Base-by-base conservation (phyloP, 2,113 vertebrate species). In the Chionodraco myersi region DNA sequence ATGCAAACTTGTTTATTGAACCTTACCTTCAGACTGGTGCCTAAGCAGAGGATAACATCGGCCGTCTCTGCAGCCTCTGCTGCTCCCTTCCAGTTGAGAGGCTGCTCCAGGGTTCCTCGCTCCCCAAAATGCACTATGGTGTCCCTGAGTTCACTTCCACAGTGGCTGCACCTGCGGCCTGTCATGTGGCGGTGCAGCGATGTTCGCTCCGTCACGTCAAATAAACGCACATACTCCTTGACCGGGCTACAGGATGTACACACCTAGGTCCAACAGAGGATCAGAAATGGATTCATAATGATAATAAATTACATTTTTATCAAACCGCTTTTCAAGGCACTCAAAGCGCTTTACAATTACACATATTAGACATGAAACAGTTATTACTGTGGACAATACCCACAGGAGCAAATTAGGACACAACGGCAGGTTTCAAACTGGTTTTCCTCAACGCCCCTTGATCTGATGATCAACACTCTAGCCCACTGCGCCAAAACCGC, bases 81-180 rank as follows among this genome's bases (percentile, higher is more conserved):
- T 23, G 98, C 98, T 51, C 96, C 98, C 77, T 95, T 96, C 98
- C 98, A 99, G 95, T 99, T 99, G 49, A 99, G 96, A 23, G 98
- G 98, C 83, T 98, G 96, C 73, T 96, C 96, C 89, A 99, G 91
- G 0, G 95, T 99, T 57, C 98, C 98, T 56, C 97, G 94, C 89
- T 99, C 98, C 63, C 98, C 98, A 60, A 99, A 99, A 93, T 99
- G 98, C 91, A 99, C 98, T 48, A 99, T 99, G 73, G 98, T 99
- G 82, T 99, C 98, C 86, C 96, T 95, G 75, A 99, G 94, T 79
- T 96, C 96, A 0, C 82, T 76, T 47, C 94, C 93, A n/a, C 98
- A 99, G 80, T 94, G 95, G 71, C 93, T 91, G 88, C 98, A 99
- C 59, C 73, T 79, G 70, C 98, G 96, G 26, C 97, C 97, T 0